Conservation (phyloP, 2,113 vertebrate genomes). For the Bubo scandiacus region DNA sequence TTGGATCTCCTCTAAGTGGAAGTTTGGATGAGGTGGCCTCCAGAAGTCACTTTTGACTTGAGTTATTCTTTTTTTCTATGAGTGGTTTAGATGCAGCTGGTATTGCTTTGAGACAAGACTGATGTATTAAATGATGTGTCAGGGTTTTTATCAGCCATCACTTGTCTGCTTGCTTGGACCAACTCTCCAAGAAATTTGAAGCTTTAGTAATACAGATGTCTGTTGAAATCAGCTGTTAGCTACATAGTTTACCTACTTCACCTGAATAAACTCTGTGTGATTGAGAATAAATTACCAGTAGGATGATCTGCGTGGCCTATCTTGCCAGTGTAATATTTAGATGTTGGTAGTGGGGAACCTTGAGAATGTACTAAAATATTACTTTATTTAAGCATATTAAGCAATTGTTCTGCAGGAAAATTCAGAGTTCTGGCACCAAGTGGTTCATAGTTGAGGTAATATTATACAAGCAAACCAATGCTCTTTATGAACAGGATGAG, state of each 20-base stretch:
- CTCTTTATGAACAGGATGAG: neutral
- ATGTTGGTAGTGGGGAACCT: neutral
- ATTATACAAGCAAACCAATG: neutral
- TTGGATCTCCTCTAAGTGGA: neutral
- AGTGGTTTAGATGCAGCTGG: neutral
- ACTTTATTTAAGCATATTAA: neutral
- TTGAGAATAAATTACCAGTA: neutral
- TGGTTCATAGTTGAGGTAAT: neutral
- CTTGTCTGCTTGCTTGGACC: neutral
- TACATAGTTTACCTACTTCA: neutral
- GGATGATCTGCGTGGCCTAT: neutral
- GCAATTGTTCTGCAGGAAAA: neutral
- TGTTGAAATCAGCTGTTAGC: neutral
- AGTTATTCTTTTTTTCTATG: fast-evolving
- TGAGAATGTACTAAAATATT: neutral
- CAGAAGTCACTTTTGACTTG: neutral
- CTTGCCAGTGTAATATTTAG: neutral
- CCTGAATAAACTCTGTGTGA: neutral
- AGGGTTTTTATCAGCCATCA: neutral
- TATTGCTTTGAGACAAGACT: neutral
- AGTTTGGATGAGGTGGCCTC: neutral
- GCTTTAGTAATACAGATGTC: neutral
- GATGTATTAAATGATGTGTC: neutral
- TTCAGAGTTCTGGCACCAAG: neutral
- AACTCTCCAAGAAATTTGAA: neutral